Percentiles rank a stretch among this genome's conserved stretches.
These are phyloP conservation scores for Diaperis boleti DNA, from an alignment of 2,888 invertebrate genomes.

Conservation along the genomic window DNA sequence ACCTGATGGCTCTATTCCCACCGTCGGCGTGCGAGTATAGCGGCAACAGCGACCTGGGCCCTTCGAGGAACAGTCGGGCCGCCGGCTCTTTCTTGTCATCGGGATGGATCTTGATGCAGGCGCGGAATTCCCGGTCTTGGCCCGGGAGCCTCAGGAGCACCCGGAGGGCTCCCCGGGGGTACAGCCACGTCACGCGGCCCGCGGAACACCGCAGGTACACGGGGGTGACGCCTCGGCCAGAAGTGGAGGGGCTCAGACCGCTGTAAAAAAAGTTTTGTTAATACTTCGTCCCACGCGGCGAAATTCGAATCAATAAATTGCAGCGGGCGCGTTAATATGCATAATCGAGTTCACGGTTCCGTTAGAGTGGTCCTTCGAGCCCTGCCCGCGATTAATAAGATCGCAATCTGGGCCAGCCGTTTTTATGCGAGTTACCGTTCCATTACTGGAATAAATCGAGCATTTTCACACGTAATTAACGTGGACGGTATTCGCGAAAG, in stretches of 20 bases:
- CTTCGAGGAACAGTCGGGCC: slow-evolving; percentile 76
- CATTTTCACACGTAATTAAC: slow-evolving; percentile 33
- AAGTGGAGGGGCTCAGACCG: slow-evolving; percentile 70
- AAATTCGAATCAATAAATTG: slow-evolving; percentile 18
- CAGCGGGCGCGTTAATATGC: slow-evolving; percentile 12
- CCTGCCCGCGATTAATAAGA: slow-evolving; percentile 1
- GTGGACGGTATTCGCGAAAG: not conserved
- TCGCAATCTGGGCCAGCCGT: slow-evolving; percentile 18
- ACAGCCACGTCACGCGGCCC: slow-evolving; percentile 80
- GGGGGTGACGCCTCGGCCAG: slow-evolving; percentile 76
- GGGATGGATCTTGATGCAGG: slow-evolving; percentile 74
- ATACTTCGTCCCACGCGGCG: not conserved
- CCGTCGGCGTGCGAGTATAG: slow-evolving; percentile 72
- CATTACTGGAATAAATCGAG: slow-evolving; percentile 26
- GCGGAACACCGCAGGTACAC: slow-evolving; percentile 82
- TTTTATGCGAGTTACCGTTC: slow-evolving; percentile 28
- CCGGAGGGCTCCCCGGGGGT: slow-evolving; percentile 80
- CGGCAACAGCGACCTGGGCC: slow-evolving; percentile 71
- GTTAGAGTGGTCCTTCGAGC: slow-evolving; percentile 27
- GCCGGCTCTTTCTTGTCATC: slow-evolving; percentile 61
- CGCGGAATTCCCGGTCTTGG: slow-evolving; percentile 75
- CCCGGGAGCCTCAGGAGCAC: slow-evolving; percentile 72
- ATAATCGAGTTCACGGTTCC: slow-evolving; percentile 31
- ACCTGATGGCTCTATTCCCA: slow-evolving; percentile 64
- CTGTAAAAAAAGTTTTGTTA: slow-evolving; percentile 61